Conservation (phyloP, 2,113 vertebrate species). For the Leucopternis melanops region DNA sequence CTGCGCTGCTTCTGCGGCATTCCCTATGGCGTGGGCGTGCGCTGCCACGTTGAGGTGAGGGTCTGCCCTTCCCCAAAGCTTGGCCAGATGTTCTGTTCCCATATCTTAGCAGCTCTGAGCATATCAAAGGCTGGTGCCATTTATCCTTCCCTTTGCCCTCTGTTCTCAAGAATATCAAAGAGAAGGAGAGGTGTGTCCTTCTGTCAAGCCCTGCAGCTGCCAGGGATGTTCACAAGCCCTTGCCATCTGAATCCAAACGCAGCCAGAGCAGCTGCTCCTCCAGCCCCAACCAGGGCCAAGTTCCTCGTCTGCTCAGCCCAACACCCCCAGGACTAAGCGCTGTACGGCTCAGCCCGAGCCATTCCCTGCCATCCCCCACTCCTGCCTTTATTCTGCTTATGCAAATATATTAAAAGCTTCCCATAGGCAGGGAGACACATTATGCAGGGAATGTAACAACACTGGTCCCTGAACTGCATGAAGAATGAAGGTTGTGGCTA, state of each 20-base stretch:
- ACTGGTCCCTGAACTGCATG: slow-evolving; percentile 6
- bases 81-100: not conserved
- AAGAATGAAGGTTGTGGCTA: not conserved
- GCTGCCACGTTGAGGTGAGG: fast-evolving
- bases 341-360: not conserved
- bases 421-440: not conserved
- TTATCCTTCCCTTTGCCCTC: slow-evolving; percentile 9
- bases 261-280: slow-evolving; percentile 20
- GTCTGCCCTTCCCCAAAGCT: not conserved
- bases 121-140: not conserved
- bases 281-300: not conserved
- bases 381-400: not conserved
- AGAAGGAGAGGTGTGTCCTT: not conserved
- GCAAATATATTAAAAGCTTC: not conserved
- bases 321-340: not conserved
- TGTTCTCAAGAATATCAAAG: slow-evolving; percentile 27
- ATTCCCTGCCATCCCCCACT: not conserved
- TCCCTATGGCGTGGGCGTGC: fast-evolving
- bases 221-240: not conserved
- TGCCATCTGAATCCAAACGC: not conserved
- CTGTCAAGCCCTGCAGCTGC: not conserved
- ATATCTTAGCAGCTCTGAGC: not conserved
- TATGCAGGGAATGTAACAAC: not conserved
- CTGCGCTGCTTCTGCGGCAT: fast-evolving
- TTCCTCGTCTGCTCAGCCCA: not conserved